Conservation (phyloP, 2,888 invertebrate genomes). For the Apocheima hispidaria region DNA sequence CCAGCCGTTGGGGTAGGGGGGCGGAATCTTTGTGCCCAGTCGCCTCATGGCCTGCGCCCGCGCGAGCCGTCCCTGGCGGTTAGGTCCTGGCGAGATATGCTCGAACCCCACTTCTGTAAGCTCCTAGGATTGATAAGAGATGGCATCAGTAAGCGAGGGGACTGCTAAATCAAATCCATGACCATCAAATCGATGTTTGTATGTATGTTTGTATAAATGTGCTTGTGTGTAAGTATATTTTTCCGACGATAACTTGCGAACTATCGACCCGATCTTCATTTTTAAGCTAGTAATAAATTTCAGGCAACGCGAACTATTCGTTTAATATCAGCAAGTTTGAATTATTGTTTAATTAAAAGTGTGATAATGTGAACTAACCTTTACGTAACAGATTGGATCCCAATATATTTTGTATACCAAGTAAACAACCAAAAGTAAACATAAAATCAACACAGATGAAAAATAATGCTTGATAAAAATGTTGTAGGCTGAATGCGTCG, state of each 20-base stretch:
- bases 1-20: conserved; percentile 97
- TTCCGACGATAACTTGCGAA: too few relatives aligned
- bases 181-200: too few relatives aligned
- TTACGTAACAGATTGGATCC: conserved; percentile 8
- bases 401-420: conserved; percentile 8
- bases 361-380: not conserved
- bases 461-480: not conserved
- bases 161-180: too few relatives aligned
- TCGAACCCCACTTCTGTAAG: conserved; percentile 79
- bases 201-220: too few relatives aligned
- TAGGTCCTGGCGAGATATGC: conserved; percentile 62
- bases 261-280: too few relatives aligned
- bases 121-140: conserved; percentile 48
- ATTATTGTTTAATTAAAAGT: too few relatives aligned
- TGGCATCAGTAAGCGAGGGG: conserved; percentile 7
- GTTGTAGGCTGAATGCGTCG: not conserved
- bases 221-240: too few relatives aligned
- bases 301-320: too few relatives aligned
- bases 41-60: conserved; percentile 83
- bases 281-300: too few relatives aligned
- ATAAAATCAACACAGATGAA: not conserved
- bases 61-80: conserved; percentile 66
- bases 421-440: not conserved
- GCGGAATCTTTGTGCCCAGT: conserved; percentile 89
- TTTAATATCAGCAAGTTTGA: too few relatives aligned